Evolutionary conservation across 2,113 vertebrate species (phyloP).

Genomic region (Archilochus colubris): DNA sequence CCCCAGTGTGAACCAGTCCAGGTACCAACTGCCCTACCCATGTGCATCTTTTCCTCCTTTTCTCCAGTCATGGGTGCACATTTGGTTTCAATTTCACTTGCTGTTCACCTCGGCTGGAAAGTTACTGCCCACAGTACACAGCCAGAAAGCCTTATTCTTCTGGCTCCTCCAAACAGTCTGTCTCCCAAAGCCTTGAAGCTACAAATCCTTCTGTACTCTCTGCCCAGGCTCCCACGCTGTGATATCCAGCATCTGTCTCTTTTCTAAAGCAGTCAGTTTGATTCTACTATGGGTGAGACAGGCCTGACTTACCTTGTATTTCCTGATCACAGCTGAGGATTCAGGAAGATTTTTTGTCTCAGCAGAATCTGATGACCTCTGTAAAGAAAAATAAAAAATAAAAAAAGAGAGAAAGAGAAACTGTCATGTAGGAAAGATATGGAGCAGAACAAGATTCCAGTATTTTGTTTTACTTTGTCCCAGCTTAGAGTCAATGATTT

Average conservation of each 20-base stretch:
- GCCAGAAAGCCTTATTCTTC: conserved; percentile 39
- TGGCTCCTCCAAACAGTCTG: conserved; percentile 41
- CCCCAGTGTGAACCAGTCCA: not conserved
- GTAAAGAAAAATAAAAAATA: not conserved
- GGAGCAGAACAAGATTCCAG: not conserved
- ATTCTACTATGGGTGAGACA: not conserved
- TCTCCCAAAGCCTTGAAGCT: conserved; percentile 37
- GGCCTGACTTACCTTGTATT: conserved; percentile 49
- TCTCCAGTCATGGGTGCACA: not conserved
- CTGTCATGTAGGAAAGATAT: not conserved
- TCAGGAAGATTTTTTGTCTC: not conserved
- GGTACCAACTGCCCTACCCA: fast-evolving
- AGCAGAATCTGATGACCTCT: conserved; percentile 4
- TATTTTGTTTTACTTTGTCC: not conserved
- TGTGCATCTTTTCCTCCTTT: not conserved
- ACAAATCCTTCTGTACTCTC: conserved; percentile 25
- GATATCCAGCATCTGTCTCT: conserved; percentile 10
- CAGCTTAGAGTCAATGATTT: not conserved
- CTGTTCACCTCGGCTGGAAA: conserved; percentile 32
- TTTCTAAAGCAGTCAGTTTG: conserved; percentile 13
- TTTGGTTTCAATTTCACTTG: not conserved
- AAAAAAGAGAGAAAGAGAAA: not conserved
- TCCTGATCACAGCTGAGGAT: not conserved
- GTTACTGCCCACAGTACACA: conserved; percentile 28
- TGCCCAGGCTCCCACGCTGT: conserved; percentile 4